Evolutionary conservation across 2,113 vertebrate genomes (phyloP).

Genomic region (Agelaius phoeniceus): DNA sequence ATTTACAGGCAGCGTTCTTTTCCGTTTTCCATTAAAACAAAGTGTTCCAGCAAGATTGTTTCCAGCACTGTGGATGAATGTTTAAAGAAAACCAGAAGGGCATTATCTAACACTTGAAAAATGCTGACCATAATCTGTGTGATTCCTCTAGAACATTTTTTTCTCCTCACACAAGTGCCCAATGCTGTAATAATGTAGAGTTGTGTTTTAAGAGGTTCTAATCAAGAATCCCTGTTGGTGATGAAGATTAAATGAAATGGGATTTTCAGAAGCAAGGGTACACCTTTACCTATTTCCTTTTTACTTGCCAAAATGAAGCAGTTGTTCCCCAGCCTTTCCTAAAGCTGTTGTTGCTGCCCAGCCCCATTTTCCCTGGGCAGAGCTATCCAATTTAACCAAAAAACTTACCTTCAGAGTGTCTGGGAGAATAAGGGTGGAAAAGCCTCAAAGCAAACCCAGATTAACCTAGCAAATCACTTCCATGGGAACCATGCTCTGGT

Average conservation of each 20-base stretch:
- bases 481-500: rapidly evolving
- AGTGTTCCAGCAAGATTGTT: rapidly evolving
- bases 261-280: neutral
- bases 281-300: neutral
- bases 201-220: neutral
- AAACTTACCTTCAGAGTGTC: neutral
- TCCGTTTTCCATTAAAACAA: neutral
- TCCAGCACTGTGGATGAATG: neutral
- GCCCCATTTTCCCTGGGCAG: rapidly evolving
- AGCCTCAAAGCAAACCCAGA: neutral
- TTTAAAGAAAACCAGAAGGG: neutral
- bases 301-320: neutral
- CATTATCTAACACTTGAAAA: neutral
- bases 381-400: neutral
- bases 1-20: neutral
- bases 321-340: neutral
- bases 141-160: neutral
- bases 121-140: neutral
- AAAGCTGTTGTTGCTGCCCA: neutral
- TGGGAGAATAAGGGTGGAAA: neutral
- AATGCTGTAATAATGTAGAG: neutral
- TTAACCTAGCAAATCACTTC: neutral
- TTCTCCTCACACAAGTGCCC: neutral
- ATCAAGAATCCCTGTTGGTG: neutral
- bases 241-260: neutral